Evolutionary conservation across 2,888 invertebrate genomes (phyloP).

Genomic region (Caenorhabditis japonica): DNA sequence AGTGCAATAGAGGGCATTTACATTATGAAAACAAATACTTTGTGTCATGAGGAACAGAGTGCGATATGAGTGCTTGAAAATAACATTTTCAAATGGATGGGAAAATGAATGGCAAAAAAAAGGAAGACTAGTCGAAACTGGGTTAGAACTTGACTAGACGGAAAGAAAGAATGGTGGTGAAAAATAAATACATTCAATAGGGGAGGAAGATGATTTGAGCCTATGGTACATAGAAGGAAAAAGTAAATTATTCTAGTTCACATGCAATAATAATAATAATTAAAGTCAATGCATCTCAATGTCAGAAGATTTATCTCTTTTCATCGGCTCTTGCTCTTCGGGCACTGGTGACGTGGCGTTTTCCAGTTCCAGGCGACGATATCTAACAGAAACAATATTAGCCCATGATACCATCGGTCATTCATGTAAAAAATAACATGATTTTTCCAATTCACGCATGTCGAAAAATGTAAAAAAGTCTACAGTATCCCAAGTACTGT

Average conservation of each 20-base stretch:
- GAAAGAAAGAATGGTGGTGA: background rate
- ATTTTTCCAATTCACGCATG: too few relatives aligned
- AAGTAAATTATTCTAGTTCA: conserved; percentile 4
- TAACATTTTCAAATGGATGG: background rate
- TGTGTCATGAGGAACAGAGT: conserved; percentile 22
- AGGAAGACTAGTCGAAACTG: conserved; percentile 15
- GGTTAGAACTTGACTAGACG: background rate
- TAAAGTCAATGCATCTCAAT: conserved; percentile 24
- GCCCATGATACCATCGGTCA: background rate
- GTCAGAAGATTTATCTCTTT: conserved; percentile 7
- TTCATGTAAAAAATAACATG: too few relatives aligned
- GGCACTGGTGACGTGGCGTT: conserved; percentile 10
- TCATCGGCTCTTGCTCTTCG: background rate
- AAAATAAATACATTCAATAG: background rate
- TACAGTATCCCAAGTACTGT: too few relatives aligned
- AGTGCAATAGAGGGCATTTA: too few relatives aligned
- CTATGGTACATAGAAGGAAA: conserved; percentile 33
- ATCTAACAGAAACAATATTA: conserved; percentile 17
- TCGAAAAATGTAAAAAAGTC: too few relatives aligned
- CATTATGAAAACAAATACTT: background rate
- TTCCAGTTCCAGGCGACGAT: conserved; percentile 49
- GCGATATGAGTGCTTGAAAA: conserved; percentile 14
- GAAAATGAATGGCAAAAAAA: conserved; percentile 1
- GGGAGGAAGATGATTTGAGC: conserved; percentile 13
- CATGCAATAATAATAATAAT: conserved; percentile 1